These are phyloP conservation scores for Drosophila rufa DNA, from an alignment of 1,140 invertebrate species.

Conservation along the genomic window DNA sequence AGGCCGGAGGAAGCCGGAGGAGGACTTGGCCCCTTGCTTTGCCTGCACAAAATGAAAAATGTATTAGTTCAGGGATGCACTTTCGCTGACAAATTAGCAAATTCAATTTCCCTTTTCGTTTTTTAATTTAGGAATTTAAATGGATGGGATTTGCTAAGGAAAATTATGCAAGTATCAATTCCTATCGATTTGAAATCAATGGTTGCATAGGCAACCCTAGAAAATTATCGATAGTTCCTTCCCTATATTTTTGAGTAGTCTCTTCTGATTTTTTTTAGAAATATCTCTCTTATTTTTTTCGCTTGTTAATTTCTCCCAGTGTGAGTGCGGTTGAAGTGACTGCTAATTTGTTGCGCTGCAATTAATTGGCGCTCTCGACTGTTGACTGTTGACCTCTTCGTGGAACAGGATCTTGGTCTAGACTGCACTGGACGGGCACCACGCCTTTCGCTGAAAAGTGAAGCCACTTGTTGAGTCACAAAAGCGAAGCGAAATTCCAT, in stretches of 20 bases:
- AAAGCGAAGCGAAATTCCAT: background rate
- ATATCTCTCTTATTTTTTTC: background rate
- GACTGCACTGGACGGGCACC: conserved; percentile 7
- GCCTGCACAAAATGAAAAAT: conserved; percentile 7
- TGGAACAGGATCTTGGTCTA: conserved; percentile 9
- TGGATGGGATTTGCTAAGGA: too few species aligned
- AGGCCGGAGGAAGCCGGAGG: background rate
- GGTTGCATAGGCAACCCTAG: too few species aligned
- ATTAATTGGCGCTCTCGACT: conserved; percentile 12
- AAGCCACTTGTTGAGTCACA: conserved; percentile 24
- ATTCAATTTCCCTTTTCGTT: background rate
- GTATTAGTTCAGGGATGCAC: conserved; percentile 3
- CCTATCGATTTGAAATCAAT: too few species aligned
- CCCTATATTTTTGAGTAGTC: too few species aligned
- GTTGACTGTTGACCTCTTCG: conserved; percentile 26
- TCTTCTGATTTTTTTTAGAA: background rate
- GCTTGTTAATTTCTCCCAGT: background rate
- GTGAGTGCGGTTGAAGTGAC: background rate
- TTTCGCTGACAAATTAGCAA: conserved; percentile 43
- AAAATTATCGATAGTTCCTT: too few species aligned
- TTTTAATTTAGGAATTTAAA: too few species aligned
- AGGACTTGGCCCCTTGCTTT: background rate
- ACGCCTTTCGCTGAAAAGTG: background rate
- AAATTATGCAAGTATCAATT: too few species aligned
- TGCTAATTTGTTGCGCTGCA: conserved; percentile 19